These are phyloP conservation scores for Mola mola DNA, from an alignment of 2,113 vertebrate species.

Conservation along the genomic window DNA sequence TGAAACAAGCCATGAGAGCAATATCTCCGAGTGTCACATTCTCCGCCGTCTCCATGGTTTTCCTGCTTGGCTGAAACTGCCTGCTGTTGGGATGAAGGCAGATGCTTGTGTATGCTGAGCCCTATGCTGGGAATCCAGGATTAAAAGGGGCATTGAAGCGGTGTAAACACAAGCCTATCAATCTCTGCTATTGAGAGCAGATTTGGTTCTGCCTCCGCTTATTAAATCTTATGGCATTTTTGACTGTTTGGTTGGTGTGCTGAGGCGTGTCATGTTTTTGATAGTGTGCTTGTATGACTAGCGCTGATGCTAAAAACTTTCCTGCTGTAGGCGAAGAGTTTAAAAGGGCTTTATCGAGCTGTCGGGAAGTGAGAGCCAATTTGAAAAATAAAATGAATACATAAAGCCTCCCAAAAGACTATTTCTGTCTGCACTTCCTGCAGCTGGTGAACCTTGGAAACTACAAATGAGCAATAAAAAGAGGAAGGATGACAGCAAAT, in stretches of 20 bases:
- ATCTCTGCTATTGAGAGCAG: background rate
- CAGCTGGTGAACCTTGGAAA: slow-evolving; percentile 15
- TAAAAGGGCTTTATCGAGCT: slow-evolving; percentile 19
- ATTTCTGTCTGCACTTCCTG: slow-evolving; percentile 2
- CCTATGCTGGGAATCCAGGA: slow-evolving; percentile 44
- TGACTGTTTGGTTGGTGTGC: too few species aligned
- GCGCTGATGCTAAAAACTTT: slow-evolving; percentile 20
- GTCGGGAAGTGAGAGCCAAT: background rate
- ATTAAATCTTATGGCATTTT: too few species aligned
- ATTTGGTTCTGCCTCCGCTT: too few species aligned
- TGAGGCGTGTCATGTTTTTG: slow-evolving; percentile 13
- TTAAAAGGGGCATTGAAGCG: slow-evolving; percentile 43
- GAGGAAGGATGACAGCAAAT: slow-evolving; percentile 15
- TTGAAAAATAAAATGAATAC: slow-evolving; percentile 7
- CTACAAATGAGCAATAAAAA: background rate
- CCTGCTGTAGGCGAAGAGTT: slow-evolving; percentile 1
- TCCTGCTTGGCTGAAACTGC: slow-evolving; percentile 53
- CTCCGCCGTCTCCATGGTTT: slow-evolving; percentile 65
- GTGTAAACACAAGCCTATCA: slow-evolving; percentile 52
- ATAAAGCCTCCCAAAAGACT: slow-evolving; percentile 1
- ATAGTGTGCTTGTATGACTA: background rate
- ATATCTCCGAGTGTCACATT: slow-evolving; percentile 68
- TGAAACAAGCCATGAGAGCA: slow-evolving; percentile 53
- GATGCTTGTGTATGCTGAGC: slow-evolving; percentile 60
- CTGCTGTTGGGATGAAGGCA: slow-evolving; percentile 56